phyloP scores from a whole-genome alignment of 2,888 invertebrate genomes.

The Tetheella fluctuosa region DNA sequence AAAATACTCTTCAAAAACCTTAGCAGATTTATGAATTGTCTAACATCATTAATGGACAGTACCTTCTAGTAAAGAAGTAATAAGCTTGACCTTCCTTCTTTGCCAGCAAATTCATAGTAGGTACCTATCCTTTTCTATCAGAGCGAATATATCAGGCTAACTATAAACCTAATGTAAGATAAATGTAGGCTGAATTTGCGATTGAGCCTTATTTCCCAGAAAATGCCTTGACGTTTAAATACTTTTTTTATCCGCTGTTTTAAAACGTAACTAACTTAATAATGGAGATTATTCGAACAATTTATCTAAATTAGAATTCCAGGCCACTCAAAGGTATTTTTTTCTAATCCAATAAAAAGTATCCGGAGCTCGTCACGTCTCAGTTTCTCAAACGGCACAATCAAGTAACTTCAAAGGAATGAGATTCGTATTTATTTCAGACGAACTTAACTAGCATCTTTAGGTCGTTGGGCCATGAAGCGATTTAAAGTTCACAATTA shows the following conservation, averaged over 20 bases:
- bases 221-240: not conserved
- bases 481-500: not conserved
- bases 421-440: slow-evolving; percentile 6
- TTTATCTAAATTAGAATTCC: slow-evolving; percentile 10
- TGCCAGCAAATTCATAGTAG: too few relatives aligned
- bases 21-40: too few relatives aligned
- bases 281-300: not conserved
- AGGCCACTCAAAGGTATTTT: slow-evolving; percentile 7
- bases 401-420: slow-evolving; percentile 11
- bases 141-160: too few relatives aligned
- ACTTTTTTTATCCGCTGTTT: not conserved
- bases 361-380: not conserved
- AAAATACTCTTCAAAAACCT: too few relatives aligned
- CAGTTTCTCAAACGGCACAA: slow-evolving; percentile 10
- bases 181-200: not conserved
- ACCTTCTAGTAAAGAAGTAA: too few relatives aligned
- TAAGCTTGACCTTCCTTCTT: too few relatives aligned
- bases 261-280: not conserved
- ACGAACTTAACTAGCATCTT: not conserved
- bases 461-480: slow-evolving; percentile 9
- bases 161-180: not conserved
- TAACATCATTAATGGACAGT: too few relatives aligned
- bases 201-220: not conserved
- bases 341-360: slow-evolving; percentile 11
- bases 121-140: too few relatives aligned